phyloP scores from a whole-genome alignment of 2,888 invertebrate genomes.

The Stictocephala bisonia region DNA sequence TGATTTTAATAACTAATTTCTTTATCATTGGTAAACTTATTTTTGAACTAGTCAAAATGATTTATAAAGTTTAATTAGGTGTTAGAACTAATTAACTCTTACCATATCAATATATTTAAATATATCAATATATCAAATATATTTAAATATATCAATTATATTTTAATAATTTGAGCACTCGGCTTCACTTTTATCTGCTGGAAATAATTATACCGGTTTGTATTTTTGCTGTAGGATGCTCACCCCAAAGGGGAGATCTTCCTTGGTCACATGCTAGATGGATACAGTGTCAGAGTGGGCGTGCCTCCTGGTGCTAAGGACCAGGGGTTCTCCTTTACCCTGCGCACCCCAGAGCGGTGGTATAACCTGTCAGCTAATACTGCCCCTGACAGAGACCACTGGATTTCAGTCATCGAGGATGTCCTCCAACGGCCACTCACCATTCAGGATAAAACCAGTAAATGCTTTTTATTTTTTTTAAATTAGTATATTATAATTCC shows the following conservation, averaged over 20 bases:
- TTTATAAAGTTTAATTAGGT: not conserved
- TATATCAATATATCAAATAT: not conserved
- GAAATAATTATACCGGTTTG: too few relatives aligned
- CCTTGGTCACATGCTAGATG: constrained; percentile 81
- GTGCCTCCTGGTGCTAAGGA: constrained; percentile 77
- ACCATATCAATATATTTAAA: not conserved
- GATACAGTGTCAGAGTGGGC: constrained; percentile 79
- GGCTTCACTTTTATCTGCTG: not conserved
- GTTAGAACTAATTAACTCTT: not conserved
- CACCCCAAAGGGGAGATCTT: constrained; percentile 93
- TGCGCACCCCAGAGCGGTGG: constrained; percentile 82
- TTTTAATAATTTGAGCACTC: too few relatives aligned
- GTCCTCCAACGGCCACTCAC: constrained; percentile 81
- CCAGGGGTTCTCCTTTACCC: constrained; percentile 83
- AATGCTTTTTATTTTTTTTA: not conserved
- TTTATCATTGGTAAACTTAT: too few relatives aligned
- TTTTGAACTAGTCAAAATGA: too few relatives aligned
- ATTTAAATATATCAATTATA: not conserved
- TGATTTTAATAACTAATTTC: too few relatives aligned
- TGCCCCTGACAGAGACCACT: constrained; percentile 81
- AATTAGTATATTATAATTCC: too few relatives aligned
- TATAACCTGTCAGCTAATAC: constrained; percentile 81
- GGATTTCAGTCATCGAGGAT: constrained; percentile 81
- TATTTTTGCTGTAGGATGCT: constrained; percentile 71
- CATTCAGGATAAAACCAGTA: constrained; percentile 43